These are phyloP conservation scores for Nannoperca obscura DNA, from an alignment of 2,797 vertebrate genomes.

Conservation along the genomic window DNA sequence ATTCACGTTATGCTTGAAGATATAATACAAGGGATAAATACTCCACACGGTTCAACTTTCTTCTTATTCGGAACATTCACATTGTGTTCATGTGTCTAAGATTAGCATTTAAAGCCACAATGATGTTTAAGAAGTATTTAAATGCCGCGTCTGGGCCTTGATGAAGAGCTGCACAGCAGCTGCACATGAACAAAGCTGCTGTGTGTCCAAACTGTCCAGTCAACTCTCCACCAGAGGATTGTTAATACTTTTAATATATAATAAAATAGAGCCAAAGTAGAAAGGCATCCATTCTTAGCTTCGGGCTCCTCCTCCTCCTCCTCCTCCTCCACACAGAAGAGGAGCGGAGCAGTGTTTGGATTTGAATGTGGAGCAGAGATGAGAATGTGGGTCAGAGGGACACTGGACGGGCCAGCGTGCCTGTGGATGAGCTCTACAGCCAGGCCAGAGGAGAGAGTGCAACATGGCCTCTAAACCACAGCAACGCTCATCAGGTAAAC, in stretches of 20 bases:
- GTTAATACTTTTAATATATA: conserved; percentile 21
- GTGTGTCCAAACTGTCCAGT: neutral
- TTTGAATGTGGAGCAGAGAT: conserved; percentile 59
- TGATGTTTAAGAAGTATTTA: neutral
- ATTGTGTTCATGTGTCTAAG: too few species aligned
- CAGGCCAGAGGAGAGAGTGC: neutral
- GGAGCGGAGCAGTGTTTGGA: conserved; percentile 42
- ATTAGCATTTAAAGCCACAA: neutral
- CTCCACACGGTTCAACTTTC: too few species aligned
- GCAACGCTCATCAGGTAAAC: neutral
- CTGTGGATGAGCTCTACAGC: conserved; percentile 35
- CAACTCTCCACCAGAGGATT: neutral
- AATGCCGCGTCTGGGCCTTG: neutral
- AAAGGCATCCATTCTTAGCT: conserved; percentile 34
- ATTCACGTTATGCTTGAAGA: neutral
- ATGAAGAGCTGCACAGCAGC: neutral
- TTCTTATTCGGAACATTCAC: too few species aligned
- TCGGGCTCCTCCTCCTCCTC: too few species aligned
- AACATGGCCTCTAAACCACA: neutral
- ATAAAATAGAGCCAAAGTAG: conserved; percentile 5
- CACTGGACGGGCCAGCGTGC: conserved; percentile 38
- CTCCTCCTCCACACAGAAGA: neutral
- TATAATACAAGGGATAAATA: neutral
- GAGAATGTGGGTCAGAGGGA: conserved; percentile 73
- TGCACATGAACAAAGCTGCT: neutral